Evolutionary conservation across 1,140 invertebrate species (phyloP).

Genomic region (Heliconius congener): DNA sequence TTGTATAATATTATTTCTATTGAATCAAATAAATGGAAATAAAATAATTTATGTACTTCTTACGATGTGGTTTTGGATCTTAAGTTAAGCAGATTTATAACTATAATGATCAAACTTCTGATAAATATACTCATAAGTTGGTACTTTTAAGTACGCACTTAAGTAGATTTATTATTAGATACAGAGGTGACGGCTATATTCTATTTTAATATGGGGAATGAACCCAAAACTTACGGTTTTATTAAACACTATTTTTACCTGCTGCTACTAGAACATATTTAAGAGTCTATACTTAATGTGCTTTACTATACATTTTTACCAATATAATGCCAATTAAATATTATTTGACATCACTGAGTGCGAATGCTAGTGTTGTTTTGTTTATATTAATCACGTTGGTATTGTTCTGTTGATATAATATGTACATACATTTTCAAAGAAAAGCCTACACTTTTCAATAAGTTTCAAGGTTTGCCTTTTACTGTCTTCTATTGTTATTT

Average conservation of each 20-base stretch:
- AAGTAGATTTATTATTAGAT: background rate
- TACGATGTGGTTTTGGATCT: background rate
- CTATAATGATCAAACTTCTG: background rate
- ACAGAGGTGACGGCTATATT: background rate
- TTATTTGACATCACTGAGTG: background rate
- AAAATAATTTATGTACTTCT: background rate
- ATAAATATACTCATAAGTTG: background rate
- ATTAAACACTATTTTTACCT: background rate
- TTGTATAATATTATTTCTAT: too few species aligned
- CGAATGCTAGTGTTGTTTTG: background rate
- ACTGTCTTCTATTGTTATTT: slow-evolving; percentile 4
- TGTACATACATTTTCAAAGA: background rate
- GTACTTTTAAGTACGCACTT: background rate
- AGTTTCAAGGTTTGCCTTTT: background rate
- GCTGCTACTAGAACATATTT: background rate
- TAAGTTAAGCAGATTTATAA: background rate
- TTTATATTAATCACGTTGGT: background rate
- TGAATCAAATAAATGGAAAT: background rate
- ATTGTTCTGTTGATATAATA: background rate
- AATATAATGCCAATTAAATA: background rate
- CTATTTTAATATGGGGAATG: background rate
- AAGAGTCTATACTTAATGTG: background rate
- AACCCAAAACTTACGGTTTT: background rate
- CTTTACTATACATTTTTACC: background rate
- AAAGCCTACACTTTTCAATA: background rate